Evolutionary conservation across 2,888 invertebrate genomes (phyloP).

Genomic region (Nomada ruficornis): DNA sequence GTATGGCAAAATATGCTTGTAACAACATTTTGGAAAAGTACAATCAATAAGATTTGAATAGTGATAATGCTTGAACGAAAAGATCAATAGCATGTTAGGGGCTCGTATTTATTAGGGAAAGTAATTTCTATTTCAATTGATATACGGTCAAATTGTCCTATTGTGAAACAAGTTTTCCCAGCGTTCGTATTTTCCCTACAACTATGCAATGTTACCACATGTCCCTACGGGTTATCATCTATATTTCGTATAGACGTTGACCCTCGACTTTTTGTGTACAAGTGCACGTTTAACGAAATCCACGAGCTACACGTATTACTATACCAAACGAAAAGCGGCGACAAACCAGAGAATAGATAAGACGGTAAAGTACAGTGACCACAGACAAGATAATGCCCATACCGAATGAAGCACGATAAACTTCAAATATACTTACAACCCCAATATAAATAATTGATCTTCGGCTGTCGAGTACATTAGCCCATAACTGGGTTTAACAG

Average conservation of each 20-base stretch:
- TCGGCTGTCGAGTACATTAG: no score
- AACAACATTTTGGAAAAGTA: not conserved
- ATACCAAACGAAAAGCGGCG: slow-evolving; percentile 12
- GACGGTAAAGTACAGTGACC: slow-evolving; percentile 22
- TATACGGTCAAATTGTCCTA: not conserved
- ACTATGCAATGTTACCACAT: slow-evolving; percentile 8
- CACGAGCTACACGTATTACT: slow-evolving; percentile 11
- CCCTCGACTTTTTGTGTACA: slow-evolving; percentile 56
- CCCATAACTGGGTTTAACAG: no score
- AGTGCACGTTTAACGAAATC: slow-evolving; percentile 42
- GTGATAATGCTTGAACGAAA: not conserved
- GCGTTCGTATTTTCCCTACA: not conserved
- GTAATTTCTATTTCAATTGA: not conserved
- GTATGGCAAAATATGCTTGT: slow-evolving; percentile 21
- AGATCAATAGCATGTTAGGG: not conserved
- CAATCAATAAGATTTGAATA: not conserved
- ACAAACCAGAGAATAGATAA: slow-evolving; percentile 29
- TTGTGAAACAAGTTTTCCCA: not conserved
- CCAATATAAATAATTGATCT: no score
- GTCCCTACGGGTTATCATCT: slow-evolving; percentile 52
- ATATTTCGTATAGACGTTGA: slow-evolving; percentile 54
- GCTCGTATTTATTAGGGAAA: not conserved
- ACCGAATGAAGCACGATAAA: slow-evolving; percentile 26
- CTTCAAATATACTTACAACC: not conserved
- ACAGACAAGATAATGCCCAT: slow-evolving; percentile 2